Conservation (phyloP, 53 echinoderm and acorn worm species). For the Patiria pectinifera region DNA sequence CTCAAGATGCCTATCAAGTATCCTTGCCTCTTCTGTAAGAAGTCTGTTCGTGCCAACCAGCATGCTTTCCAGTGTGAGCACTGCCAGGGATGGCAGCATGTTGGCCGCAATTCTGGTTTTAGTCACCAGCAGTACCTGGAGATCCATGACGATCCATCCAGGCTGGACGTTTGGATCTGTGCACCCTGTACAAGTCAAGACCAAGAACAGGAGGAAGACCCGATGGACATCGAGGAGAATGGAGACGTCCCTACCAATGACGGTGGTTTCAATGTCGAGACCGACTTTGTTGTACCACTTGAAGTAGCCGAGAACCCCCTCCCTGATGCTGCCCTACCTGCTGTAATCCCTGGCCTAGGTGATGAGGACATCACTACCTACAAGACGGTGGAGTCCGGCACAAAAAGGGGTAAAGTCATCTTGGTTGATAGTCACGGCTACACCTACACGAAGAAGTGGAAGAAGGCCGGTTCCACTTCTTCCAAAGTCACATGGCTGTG, state of each 20-base stretch:
- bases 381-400: conserved; percentile 16
- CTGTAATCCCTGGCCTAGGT: background rate
- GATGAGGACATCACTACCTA: background rate
- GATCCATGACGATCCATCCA: background rate
- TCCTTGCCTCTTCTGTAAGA: conserved; percentile 18
- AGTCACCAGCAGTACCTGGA: background rate
- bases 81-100: conserved; percentile 21
- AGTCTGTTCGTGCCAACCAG: conserved; percentile 25
- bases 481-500: conserved; percentile 13
- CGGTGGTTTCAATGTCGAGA: conserved; percentile 7
- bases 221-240: too few relatives aligned
- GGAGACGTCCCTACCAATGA: background rate
- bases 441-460: conserved; percentile 33
- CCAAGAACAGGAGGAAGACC: too few relatives aligned
- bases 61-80: conserved; percentile 16
- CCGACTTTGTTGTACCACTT: background rate
- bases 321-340: conserved; percentile 7
- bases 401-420: conserved; percentile 1
- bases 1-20: conserved; percentile 18
- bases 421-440: conserved; percentile 10
- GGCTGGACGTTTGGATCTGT: background rate
- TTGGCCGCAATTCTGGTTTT: background rate
- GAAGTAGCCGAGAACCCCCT: conserved; percentile 5
- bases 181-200: too few relatives aligned
- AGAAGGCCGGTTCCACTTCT: background rate